Percentiles rank a stretch among this genome's conserved stretches.
These are phyloP conservation scores for Tiaroga cobitis DNA, from an alignment of 2,797 vertebrate species.

Conservation along the genomic window DNA sequence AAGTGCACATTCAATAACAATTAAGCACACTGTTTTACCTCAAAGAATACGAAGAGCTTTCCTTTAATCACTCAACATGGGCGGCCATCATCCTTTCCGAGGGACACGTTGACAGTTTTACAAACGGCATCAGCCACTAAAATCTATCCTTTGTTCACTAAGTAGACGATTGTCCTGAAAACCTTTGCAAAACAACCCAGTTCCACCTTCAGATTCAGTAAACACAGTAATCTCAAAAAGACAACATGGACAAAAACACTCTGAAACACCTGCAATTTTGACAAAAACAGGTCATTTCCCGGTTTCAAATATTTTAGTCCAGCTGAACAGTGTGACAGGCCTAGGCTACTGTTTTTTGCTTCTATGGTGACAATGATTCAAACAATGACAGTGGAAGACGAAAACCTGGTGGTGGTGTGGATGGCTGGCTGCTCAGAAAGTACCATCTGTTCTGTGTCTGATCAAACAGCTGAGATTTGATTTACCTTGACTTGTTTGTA, in stretches of 20 bases:
- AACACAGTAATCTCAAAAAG: neutral
- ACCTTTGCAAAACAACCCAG: slow-evolving; percentile 7
- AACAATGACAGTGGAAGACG: neutral
- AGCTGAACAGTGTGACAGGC: slow-evolving; percentile 29
- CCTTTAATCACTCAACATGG: neutral
- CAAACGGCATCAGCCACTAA: neutral
- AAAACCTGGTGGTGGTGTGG: slow-evolving; percentile 43
- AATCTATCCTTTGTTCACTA: neutral
- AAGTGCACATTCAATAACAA: too few relatives aligned
- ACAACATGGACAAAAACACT: neutral
- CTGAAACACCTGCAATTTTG: slow-evolving; percentile 3
- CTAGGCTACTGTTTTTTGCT: slow-evolving; percentile 19
- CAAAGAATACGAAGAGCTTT: neutral
- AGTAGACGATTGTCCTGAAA: neutral
- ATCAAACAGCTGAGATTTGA: neutral
- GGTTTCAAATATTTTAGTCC: neutral
- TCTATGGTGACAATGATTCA: slow-evolving; percentile 41
- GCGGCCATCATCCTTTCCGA: neutral
- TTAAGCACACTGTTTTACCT: neutral
- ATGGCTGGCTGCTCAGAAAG: neutral
- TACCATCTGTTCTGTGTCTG: slow-evolving; percentile 8
- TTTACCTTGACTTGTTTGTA: slow-evolving; percentile 1
- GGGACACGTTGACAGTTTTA: neutral
- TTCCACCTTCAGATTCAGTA: neutral
- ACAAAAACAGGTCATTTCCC: slow-evolving; percentile 25